Conservation (phyloP, 2,797 vertebrate genomes). For the Periophthalmus magnuspinnatus region DNA sequence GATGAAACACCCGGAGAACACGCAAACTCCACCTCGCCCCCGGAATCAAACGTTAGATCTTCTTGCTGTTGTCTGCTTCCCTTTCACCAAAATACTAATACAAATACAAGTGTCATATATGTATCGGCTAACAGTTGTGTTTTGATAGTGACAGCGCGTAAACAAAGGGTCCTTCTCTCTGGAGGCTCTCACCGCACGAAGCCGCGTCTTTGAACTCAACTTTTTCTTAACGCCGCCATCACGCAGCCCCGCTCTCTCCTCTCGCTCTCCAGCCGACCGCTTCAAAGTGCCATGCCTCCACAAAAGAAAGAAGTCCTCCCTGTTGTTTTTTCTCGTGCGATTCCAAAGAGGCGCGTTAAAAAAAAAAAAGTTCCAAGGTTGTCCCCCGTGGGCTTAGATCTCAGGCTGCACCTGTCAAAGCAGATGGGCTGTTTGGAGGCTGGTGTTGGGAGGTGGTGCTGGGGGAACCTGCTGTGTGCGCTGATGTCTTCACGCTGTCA, state of each 20-base stretch:
- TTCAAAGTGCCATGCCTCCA: constrained; percentile 68
- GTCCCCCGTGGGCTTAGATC: constrained; percentile 81
- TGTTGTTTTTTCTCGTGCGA: constrained; percentile 64
- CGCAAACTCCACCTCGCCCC: not conserved
- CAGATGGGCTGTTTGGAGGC: constrained; percentile 84
- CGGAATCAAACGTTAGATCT: not conserved
- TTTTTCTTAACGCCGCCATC: constrained; percentile 63
- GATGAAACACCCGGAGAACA: not conserved
- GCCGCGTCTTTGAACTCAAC: constrained; percentile 69
- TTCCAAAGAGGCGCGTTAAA: constrained; percentile 71
- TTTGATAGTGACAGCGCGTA: constrained; percentile 46
- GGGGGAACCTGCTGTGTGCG: constrained; percentile 81
- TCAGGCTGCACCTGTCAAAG: constrained; percentile 85
- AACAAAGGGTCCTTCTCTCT: constrained; percentile 43
- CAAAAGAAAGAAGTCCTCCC: constrained; percentile 66
- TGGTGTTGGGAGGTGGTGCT: constrained; percentile 79
- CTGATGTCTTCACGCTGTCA: constrained; percentile 76
- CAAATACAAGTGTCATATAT: not conserved
- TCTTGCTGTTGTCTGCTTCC: not conserved
- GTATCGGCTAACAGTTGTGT: not conserved
- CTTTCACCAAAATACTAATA: not conserved
- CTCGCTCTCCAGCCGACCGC: constrained; percentile 50
- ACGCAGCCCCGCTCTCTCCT: constrained; percentile 5
- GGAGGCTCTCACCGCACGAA: constrained; percentile 49
- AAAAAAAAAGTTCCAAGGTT: constrained; percentile 78